These are phyloP conservation scores for Takifugu bimaculatus DNA, from an alignment of 2,113 vertebrate genomes.

Conservation along the genomic window DNA sequence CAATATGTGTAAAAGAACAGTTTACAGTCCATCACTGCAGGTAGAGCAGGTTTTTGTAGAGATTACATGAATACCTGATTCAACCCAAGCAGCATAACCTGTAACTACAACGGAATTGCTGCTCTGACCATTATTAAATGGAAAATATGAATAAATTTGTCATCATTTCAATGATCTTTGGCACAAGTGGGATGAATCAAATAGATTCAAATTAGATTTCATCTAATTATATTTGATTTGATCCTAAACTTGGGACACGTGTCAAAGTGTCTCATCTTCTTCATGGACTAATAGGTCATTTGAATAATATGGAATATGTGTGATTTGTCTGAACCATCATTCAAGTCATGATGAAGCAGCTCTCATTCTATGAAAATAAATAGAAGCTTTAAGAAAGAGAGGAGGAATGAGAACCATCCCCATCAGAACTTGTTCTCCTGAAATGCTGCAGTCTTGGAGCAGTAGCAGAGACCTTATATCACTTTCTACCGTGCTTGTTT, in stretches of 20 bases:
- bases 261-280: conserved; percentile 13
- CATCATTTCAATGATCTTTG: conserved; percentile 6
- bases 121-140: conserved; percentile 1
- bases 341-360: too few relatives aligned
- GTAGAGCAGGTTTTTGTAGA: conserved; percentile 33
- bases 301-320: background rate
- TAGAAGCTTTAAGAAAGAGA: too few relatives aligned
- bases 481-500: too few relatives aligned
- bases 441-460: too few relatives aligned
- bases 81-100: background rate
- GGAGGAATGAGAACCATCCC: too few relatives aligned
- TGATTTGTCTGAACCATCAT: too few relatives aligned
- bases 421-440: too few relatives aligned
- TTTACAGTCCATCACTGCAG: conserved; percentile 54
- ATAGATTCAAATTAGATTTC: conserved; percentile 12
- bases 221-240: conserved; percentile 8
- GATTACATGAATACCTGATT: conserved; percentile 7
- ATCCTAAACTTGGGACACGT: conserved; percentile 1
- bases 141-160: background rate
- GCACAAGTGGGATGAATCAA: background rate
- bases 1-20: conserved; percentile 61
- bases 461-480: too few relatives aligned
- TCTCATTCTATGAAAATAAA: too few relatives aligned
- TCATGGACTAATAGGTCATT: conserved; percentile 1
- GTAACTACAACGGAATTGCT: conserved; percentile 16